Evolutionary conservation across 2,797 vertebrate species (phyloP).

Genomic region (Tragopan temminckii): DNA sequence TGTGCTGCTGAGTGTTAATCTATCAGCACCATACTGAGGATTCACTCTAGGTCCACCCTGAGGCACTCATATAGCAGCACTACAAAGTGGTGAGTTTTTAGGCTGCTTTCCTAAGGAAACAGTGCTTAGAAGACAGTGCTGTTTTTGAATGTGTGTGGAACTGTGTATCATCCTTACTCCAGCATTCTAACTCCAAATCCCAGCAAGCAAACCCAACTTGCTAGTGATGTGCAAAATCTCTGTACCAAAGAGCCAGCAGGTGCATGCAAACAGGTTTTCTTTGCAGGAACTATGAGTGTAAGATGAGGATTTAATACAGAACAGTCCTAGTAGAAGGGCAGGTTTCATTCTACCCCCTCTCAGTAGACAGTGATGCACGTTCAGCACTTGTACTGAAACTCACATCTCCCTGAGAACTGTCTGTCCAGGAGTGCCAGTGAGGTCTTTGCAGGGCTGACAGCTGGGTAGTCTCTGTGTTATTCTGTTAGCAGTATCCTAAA

Average conservation of each 20-base stretch:
- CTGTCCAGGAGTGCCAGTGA: background rate
- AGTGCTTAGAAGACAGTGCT: background rate
- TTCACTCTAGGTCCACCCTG: background rate
- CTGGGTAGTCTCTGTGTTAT: background rate
- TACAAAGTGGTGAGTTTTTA: background rate
- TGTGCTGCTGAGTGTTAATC: background rate
- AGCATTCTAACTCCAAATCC: background rate
- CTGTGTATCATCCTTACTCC: background rate
- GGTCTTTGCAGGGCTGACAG: background rate
- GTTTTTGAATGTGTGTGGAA: background rate
- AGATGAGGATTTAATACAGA: background rate
- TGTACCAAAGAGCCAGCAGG: no score
- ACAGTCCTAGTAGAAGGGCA: background rate
- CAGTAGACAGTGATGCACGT: background rate
- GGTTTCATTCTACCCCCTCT: background rate
- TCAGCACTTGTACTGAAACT: background rate
- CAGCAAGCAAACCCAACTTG: background rate
- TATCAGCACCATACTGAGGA: background rate
- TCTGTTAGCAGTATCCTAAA: background rate
- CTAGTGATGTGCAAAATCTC: background rate
- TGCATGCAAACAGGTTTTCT: background rate
- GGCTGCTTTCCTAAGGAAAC: background rate
- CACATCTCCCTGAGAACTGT: background rate
- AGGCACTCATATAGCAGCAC: background rate
- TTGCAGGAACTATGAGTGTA: background rate